These are phyloP conservation scores for Hesperophylax magnus DNA, from an alignment of 1,140 invertebrate genomes.

Conservation along the genomic window DNA sequence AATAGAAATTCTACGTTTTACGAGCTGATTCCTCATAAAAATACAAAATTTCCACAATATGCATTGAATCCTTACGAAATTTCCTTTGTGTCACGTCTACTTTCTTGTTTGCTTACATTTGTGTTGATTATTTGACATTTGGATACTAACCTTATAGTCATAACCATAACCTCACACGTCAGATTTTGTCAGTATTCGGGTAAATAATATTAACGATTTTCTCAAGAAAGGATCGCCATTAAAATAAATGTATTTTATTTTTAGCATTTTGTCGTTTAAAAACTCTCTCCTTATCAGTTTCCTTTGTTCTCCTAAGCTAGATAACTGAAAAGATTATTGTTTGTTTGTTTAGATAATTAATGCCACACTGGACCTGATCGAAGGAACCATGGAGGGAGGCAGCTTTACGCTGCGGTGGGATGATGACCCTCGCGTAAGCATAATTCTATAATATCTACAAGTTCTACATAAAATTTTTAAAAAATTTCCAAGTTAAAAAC, in stretches of 20 bases:
- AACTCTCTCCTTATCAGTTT: background rate
- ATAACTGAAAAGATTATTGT: constrained; percentile 9
- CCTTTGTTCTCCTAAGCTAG: constrained; percentile 1
- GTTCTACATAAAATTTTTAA: too few species aligned
- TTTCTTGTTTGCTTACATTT: constrained; percentile 41
- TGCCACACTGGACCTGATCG: constrained; percentile 43
- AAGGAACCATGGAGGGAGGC: constrained; percentile 60
- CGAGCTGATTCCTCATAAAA: background rate
- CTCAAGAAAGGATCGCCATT: too few species aligned
- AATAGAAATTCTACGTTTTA: constrained; percentile 21
- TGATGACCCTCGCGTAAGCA: constrained; percentile 64
- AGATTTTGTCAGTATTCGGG: constrained; percentile 60
- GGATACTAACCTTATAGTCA: constrained; percentile 63
- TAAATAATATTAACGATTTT: background rate
- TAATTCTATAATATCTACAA: constrained; percentile 33
- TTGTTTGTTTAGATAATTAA: constrained; percentile 32
- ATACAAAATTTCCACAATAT: background rate
- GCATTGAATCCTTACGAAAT: background rate
- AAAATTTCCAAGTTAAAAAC: too few species aligned
- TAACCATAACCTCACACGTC: constrained; percentile 67
- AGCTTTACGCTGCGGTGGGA: constrained; percentile 68
- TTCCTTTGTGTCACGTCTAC: constrained; percentile 17
- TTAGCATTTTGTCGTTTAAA: background rate
- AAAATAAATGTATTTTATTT: background rate
- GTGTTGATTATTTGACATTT: constrained; percentile 51